phyloP scores from a whole-genome alignment of 2,888 invertebrate genomes.

The Chironomus riparius region DNA sequence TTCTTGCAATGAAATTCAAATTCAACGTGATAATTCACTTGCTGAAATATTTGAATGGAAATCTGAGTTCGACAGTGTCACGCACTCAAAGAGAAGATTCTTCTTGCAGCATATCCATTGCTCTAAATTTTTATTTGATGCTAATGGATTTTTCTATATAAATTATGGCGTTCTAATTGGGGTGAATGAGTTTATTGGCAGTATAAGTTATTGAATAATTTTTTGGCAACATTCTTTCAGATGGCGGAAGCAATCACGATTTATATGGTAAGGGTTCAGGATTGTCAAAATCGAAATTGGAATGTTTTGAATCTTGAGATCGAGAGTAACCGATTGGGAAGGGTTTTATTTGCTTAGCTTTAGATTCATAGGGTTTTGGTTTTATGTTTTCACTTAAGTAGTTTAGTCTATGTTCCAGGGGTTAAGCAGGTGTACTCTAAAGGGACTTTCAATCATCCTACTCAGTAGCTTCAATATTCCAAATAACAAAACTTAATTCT shows the following conservation, averaged over 20 bases:
- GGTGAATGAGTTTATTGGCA: neutral
- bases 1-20: neutral
- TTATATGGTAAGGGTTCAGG: neutral
- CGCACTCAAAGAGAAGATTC: neutral
- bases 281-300: too few relatives aligned
- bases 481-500: too few relatives aligned
- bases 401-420: too few relatives aligned
- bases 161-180: neutral
- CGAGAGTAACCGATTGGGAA: too few relatives aligned
- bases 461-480: too few relatives aligned
- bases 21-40: neutral
- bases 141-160: slow-evolving; percentile 10
- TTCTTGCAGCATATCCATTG: neutral
- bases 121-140: neutral
- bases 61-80: neutral
- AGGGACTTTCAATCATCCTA: too few relatives aligned
- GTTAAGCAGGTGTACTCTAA: too few relatives aligned
- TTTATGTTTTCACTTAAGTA: too few relatives aligned
- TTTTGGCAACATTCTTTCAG: neutral
- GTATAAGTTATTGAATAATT: neutral
- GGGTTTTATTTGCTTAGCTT: too few relatives aligned
- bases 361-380: too few relatives aligned
- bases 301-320: too few relatives aligned
- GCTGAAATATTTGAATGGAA: neutral
- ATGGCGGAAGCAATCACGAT: slow-evolving; percentile 8